Evolutionary conservation across 2,113 vertebrate genomes (phyloP).

Genomic region (Vireo altiloquus): DNA sequence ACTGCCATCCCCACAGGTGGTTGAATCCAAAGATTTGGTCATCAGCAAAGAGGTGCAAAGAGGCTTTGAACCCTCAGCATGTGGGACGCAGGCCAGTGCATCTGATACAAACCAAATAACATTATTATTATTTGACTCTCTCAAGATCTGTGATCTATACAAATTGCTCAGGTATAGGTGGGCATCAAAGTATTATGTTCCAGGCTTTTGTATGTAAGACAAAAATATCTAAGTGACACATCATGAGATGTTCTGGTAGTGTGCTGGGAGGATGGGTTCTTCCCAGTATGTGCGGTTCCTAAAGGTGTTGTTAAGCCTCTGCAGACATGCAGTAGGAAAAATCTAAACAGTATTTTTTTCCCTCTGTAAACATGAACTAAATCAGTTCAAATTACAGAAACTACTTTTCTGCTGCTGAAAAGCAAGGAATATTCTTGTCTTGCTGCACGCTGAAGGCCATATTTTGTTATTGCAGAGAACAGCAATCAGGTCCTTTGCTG

Average conservation of each 20-base stretch:
- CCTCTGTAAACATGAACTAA: rapidly evolving
- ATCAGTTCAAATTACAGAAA: neutral
- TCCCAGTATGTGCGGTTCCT: neutral
- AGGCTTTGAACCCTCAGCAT: neutral
- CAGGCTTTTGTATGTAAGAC: neutral
- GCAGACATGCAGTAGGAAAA: neutral
- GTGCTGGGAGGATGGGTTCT: rapidly evolving
- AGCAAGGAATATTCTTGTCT: neutral
- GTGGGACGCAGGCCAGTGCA: neutral
- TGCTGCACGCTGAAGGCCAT: neutral
- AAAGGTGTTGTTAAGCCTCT: neutral
- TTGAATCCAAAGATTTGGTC: neutral
- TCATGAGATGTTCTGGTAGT: neutral
- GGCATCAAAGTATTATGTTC: neutral
- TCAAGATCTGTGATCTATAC: neutral
- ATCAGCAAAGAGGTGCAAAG: neutral
- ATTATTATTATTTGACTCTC: neutral
- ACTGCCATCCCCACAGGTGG: neutral
- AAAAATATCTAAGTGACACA: neutral
- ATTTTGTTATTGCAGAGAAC: neutral
- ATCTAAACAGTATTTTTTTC: neutral
- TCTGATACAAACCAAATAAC: neutral
- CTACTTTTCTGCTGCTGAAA: neutral
- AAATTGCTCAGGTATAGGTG: neutral
- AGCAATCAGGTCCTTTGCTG: neutral